Evolutionary conservation across 2,888 invertebrate genomes (phyloP).

Genomic region (Cephus spinipes): DNA sequence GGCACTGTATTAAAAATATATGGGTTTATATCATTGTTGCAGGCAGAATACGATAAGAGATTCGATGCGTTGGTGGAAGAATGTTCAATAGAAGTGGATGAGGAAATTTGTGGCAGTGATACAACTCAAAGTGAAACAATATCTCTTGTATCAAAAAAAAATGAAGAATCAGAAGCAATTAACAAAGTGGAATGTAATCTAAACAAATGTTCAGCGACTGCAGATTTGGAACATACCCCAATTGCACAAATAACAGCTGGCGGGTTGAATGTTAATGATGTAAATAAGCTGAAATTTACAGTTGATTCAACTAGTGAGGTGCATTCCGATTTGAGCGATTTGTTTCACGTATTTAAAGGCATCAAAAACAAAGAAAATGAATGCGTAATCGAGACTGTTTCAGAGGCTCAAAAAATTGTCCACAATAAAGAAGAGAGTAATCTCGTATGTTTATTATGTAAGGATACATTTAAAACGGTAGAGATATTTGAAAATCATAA

Average conservation of each 20-base stretch:
- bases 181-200: conserved; percentile 20
- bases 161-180: conserved; percentile 15
- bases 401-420: conserved; percentile 17
- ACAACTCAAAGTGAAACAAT: conserved; percentile 9
- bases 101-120: conserved; percentile 33
- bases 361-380: conserved; percentile 13
- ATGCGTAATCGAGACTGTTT: not conserved
- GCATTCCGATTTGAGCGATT: conserved; percentile 34
- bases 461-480: conserved; percentile 26
- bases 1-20: not conserved
- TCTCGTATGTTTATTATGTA: conserved; percentile 29
- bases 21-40: conserved; percentile 23
- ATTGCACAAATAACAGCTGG: not conserved
- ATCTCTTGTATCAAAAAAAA: conserved; percentile 19
- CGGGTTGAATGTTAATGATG: conserved; percentile 4
- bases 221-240: conserved; percentile 17
- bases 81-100: conserved; percentile 35
- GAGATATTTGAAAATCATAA: conserved; percentile 40
- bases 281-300: conserved; percentile 7
- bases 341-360: conserved; percentile 27
- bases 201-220: conserved; percentile 12
- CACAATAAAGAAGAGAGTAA: conserved; percentile 11
- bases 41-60: conserved; percentile 41
- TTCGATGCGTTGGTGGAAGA: conserved; percentile 36
- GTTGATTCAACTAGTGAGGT: conserved; percentile 20